phyloP scores from a whole-genome alignment of 2,888 invertebrate species.

The Epistrophella euchroma region DNA sequence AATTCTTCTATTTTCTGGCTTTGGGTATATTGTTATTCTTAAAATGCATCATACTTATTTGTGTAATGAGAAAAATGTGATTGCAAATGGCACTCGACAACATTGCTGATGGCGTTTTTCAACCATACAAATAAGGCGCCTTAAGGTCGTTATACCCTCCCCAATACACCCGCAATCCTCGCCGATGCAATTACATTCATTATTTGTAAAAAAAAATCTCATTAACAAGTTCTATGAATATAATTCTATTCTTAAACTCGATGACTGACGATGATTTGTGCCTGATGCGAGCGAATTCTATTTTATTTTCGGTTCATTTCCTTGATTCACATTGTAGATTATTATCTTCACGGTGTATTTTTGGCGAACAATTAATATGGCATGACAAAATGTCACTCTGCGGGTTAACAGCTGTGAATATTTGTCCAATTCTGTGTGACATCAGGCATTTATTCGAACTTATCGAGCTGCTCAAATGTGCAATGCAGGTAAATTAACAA shows the following conservation, averaged over 20 bases:
- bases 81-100: constrained; percentile 39
- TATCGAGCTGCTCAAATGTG: constrained; percentile 15
- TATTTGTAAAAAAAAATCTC: constrained; percentile 29
- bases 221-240: constrained; percentile 64
- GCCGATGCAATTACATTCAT: constrained; percentile 34
- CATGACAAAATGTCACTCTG: constrained; percentile 47
- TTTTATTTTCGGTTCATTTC: constrained; percentile 65
- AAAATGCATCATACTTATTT: constrained; percentile 13
- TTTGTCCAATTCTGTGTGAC: constrained; percentile 9
- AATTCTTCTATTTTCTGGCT: not conserved
- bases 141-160: constrained; percentile 51
- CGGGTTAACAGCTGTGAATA: constrained; percentile 51
- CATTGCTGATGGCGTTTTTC: constrained; percentile 39
- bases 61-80: constrained; percentile 7
- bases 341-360: constrained; percentile 20
- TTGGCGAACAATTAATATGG: constrained; percentile 54
- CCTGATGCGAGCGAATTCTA: constrained; percentile 50
- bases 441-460: not conserved
- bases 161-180: constrained; percentile 10
- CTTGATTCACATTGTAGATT: constrained; percentile 28
- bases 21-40: not conserved
- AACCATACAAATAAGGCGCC: constrained; percentile 42
- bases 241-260: constrained; percentile 60
- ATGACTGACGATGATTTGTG: constrained; percentile 59
- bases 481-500: constrained; percentile 15